Conservation (phyloP, 2,113 vertebrate genomes). For the Phodopus roborovskii region DNA sequence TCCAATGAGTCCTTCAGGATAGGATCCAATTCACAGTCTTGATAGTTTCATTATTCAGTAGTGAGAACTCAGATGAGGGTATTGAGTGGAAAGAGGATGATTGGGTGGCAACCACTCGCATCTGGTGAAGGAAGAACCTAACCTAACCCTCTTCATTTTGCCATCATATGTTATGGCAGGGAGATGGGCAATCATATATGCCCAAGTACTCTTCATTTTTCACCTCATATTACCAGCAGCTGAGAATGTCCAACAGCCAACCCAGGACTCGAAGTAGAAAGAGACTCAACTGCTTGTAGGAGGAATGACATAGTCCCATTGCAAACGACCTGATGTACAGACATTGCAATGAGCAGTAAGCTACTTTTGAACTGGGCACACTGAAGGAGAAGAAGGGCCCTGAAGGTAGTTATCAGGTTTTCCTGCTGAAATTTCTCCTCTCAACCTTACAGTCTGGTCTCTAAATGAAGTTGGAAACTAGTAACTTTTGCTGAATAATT, state of each 20-base stretch:
- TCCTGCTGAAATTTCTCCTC: neutral
- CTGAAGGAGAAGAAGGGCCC: neutral
- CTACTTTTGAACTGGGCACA: neutral
- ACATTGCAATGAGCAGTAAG: neutral
- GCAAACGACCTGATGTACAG: neutral
- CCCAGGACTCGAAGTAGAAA: neutral
- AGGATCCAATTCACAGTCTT: neutral
- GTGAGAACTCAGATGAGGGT: neutral
- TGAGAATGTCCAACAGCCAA: neutral
- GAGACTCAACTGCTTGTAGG: neutral
- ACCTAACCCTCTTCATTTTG: neutral
- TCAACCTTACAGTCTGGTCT: neutral
- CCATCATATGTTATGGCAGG: neutral
- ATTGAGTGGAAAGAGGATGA: neutral
- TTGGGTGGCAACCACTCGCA: neutral
- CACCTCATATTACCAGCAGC: neutral
- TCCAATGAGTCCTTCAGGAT: neutral
- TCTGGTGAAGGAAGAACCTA: neutral
- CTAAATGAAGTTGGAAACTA: neutral
- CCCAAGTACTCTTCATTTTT: neutral
- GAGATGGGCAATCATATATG: accelerated
- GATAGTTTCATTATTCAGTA: neutral
- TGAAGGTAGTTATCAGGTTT: neutral
- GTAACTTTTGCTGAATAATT: neutral
- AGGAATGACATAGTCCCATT: neutral